Evolutionary conservation across 2,113 vertebrate species (phyloP).

Genomic region (Ceuthmochares aereus): DNA sequence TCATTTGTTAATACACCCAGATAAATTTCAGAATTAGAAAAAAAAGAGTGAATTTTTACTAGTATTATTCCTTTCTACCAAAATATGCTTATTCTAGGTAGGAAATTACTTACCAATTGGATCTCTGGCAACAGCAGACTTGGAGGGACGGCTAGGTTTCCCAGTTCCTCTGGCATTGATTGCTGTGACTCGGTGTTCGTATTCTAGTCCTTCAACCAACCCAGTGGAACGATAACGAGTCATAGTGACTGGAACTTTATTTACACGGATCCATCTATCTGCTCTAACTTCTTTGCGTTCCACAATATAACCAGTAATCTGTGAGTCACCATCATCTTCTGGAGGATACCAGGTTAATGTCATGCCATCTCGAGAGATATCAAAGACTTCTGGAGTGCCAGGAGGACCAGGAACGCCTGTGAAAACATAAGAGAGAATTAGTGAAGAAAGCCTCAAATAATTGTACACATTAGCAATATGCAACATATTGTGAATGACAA

Average conservation of each 20-base stretch:
- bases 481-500: neutral
- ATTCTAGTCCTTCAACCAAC: slow-evolving; percentile 95
- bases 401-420: slow-evolving; percentile 91
- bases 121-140: slow-evolving; percentile 92
- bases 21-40: neutral
- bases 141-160: slow-evolving; percentile 93
- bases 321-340: slow-evolving; percentile 93
- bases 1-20: neutral
- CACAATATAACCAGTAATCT: slow-evolving; percentile 94
- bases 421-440: neutral
- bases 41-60: neutral
- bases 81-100: neutral
- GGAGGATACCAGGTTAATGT: slow-evolving; percentile 95
- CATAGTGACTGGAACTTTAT: slow-evolving; percentile 98
- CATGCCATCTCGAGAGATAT: slow-evolving; percentile 96
- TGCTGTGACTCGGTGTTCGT: slow-evolving; percentile 94
- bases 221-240: slow-evolving; percentile 96
- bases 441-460: neutral
- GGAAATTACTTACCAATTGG: slow-evolving; percentile 86
- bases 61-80: neutral
- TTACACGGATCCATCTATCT: slow-evolving; percentile 94
- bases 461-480: neutral
- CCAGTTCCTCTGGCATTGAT: slow-evolving; percentile 91
- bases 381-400: slow-evolving; percentile 90
- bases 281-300: slow-evolving; percentile 97